Percentiles rank a stretch among this genome's conserved stretches.
phyloP scores from a whole-genome alignment of 1,140 invertebrate genomes.

The Anthonomus grandis region DNA sequence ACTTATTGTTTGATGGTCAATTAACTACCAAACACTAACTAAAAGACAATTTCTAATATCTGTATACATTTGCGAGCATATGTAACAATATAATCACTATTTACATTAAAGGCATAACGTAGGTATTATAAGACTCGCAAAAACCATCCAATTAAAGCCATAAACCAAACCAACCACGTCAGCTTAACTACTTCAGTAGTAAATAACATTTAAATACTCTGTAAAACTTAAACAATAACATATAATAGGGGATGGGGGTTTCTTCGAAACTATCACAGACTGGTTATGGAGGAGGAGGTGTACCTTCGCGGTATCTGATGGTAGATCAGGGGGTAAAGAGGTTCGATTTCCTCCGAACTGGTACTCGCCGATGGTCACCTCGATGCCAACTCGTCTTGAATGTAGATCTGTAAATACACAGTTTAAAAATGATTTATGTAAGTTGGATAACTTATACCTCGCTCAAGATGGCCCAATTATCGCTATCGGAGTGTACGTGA shows the following conservation, averaged over 20 bases:
- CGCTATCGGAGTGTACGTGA: conserved; percentile 74
- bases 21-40: too few species aligned
- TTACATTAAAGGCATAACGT: too few species aligned
- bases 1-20: too few species aligned
- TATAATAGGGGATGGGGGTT: conserved; percentile 4
- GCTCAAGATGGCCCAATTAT: conserved; percentile 87
- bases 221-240: not conserved
- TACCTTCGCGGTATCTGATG: conserved; percentile 32
- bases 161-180: too few species aligned
- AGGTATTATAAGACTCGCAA: too few species aligned
- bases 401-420: conserved; percentile 46
- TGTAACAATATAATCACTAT: too few species aligned
- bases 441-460: conserved; percentile 70
- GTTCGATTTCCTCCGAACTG: conserved; percentile 6
- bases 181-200: too few species aligned
- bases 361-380: conserved; percentile 40
- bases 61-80: too few species aligned
- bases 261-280: conserved; percentile 26
- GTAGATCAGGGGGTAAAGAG: conserved; percentile 18
- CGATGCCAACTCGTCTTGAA: conserved; percentile 41
- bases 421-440: not conserved
- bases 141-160: too few species aligned
- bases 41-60: too few species aligned
- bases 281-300: conserved; percentile 37
- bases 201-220: too few species aligned